Base-by-base conservation (phyloP, 2,113 vertebrate species). In the Atractosteus spatula region DNA sequence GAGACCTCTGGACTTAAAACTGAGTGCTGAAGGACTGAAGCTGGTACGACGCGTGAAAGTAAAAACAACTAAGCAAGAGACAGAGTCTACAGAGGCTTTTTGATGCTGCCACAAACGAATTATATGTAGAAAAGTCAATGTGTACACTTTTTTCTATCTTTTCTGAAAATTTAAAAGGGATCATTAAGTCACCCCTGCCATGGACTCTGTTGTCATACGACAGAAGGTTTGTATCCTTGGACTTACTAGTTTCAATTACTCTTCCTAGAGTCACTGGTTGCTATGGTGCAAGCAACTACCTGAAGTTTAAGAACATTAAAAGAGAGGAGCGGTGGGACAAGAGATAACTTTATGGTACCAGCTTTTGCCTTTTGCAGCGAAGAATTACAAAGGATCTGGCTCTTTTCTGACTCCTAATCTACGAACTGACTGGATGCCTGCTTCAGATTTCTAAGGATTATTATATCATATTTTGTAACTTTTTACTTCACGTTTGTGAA, bases 301-400 rank as follows among this genome's bases (percentile, higher is more conserved):
- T 84, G 91, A 90, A 92, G 91, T 89, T 91, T 91, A 88, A 91
- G 88, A 90, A 90, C 90, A 91, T 92, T 92, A 90, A 91, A 89
- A 88, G 89, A 88, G 77, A 85, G 87, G 85, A 86, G 81, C 79
- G 66, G 89, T 86, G 62, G 42, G 81, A 85, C 84, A 54, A 87
- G 89, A 92, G 89, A 91, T 92, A 89, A 87, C 87, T 51, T 29
- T 13, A 41, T 89, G 91, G 90, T 90, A 89, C 91, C 88, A 89
- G 88, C 89, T 87, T 90, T 89, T 88, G 89, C 10, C 8, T 78
- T 68, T 45, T 41, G 41, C 4, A 41, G 29, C 29, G 51, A 66
- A 62, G 12, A 12, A 73, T 13, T 8, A 13, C 4, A 63, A 45
- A 63, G 64, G 72, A 73, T 73, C 62, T 73, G 55, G 16, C 63